Base-by-base conservation (phyloP, 1,140 invertebrate genomes). In the Euura lappo region DNA sequence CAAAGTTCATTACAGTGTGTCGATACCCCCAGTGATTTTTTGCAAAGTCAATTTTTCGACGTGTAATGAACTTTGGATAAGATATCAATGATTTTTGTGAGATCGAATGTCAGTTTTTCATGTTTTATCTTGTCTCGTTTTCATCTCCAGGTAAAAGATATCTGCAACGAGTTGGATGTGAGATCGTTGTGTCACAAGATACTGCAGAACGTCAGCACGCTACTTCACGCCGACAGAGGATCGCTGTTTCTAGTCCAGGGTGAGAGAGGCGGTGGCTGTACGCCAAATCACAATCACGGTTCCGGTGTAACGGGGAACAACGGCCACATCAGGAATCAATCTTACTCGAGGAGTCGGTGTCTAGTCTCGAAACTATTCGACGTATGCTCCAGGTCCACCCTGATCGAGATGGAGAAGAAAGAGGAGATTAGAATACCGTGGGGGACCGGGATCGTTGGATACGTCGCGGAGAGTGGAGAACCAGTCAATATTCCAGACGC, bases 401-500 rank as follows among this genome's bases (percentile, higher is more conserved):
- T 97, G 44, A 93, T 96, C 81, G 95, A 97, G 85, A 95, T 97
- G 92, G 94, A 97, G 81, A 93, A 95, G 81, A 93, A 95, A 77
- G 95, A 97, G 76, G 96, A 98, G 84, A 97, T 99, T 76, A 90
- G 93, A 77, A 96, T 99, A 84, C 94, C 95, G 0, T 95, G 94
- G 94, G 94, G 94, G 64, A 94, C 92, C 43, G 97, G 97, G 45
- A 98, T 98, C 78, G 95, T 97, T 2, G 97, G 97, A 4, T 96
- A 96, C 88, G 97, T 98, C 6, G 97, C 97, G 2, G 93, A 97
- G 81, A 97, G 94, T 78, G 97, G 96, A 28, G 94, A 97, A 83
- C 92, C 95, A 8, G 94, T 98, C 78, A 98, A 98, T 88, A 98
- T 98, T 86, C 95, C 96, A 8, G 96, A 99, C 88, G 97, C 97